phyloP scores from a whole-genome alignment of 2,797 vertebrate genomes.

The Nyctalus aviator region DNA sequence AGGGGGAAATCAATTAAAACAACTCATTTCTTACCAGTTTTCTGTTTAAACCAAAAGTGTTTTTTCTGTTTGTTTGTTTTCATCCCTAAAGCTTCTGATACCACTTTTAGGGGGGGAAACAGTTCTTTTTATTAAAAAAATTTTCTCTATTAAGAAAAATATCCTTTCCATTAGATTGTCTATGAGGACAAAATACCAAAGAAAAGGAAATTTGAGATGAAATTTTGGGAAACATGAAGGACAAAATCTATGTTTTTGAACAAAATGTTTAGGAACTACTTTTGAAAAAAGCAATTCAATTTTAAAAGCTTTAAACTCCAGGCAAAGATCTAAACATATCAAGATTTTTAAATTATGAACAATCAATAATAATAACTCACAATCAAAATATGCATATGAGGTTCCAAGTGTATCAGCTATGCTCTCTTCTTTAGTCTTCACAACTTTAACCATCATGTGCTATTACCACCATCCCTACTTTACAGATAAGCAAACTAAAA shows the following conservation, averaged over 20 bases:
- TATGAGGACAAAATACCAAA: background rate
- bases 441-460: background rate
- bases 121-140: background rate
- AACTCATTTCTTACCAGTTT: background rate
- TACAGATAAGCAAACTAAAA: background rate
- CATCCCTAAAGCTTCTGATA: background rate
- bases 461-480: background rate
- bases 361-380: background rate
- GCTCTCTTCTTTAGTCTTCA: background rate
- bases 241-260: background rate
- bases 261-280: background rate
- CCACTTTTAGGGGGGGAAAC: background rate
- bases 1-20: background rate
- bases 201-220: slow-evolving; percentile 29
- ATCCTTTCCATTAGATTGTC: background rate
- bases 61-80: background rate
- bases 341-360: background rate
- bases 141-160: background rate
- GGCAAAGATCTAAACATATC: background rate
- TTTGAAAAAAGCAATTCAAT: background rate
- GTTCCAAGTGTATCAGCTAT: background rate
- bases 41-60: background rate
- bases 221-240: background rate
- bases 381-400: background rate
- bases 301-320: slow-evolving; percentile 38